These are phyloP conservation scores for Mimas tiliae DNA, from an alignment of 2,888 invertebrate species.

Conservation along the genomic window DNA sequence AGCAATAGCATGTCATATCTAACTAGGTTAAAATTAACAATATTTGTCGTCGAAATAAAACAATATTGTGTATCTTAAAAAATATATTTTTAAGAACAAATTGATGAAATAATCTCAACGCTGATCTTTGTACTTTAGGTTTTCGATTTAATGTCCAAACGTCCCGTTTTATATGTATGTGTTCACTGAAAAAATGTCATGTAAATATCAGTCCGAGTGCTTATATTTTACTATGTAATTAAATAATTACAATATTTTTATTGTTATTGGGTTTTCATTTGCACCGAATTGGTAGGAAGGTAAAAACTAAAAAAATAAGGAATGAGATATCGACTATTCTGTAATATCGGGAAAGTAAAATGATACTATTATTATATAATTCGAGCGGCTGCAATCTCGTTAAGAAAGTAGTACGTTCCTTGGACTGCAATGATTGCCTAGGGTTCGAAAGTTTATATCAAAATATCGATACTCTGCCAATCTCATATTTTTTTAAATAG, in stretches of 20 bases:
- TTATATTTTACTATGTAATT: neutral
- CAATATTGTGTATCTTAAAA: constrained; percentile 19
- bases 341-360: neutral
- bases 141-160: constrained; percentile 16
- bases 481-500: too few species aligned
- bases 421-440: too few species aligned
- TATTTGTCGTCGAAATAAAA: constrained; percentile 12
- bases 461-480: too few species aligned
- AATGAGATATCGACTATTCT: neutral
- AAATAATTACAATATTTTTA: constrained; percentile 26
- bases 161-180: neutral
- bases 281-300: neutral
- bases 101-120: constrained; percentile 1
- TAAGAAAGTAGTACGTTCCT: too few species aligned
- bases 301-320: neutral
- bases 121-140: constrained; percentile 23
- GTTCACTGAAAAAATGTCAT: constrained; percentile 7
- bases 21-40: too few species aligned
- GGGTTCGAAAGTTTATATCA: too few species aligned
- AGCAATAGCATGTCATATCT: too few species aligned
- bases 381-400: too few species aligned
- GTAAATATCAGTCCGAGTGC: constrained; percentile 24
- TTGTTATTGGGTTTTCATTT: constrained; percentile 29
- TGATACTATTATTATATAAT: neutral
- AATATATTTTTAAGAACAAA: constrained; percentile 20